Evolutionary conservation across 2,797 vertebrate genomes (phyloP).

Genomic region (Chaetophractus vellerosus): DNA sequence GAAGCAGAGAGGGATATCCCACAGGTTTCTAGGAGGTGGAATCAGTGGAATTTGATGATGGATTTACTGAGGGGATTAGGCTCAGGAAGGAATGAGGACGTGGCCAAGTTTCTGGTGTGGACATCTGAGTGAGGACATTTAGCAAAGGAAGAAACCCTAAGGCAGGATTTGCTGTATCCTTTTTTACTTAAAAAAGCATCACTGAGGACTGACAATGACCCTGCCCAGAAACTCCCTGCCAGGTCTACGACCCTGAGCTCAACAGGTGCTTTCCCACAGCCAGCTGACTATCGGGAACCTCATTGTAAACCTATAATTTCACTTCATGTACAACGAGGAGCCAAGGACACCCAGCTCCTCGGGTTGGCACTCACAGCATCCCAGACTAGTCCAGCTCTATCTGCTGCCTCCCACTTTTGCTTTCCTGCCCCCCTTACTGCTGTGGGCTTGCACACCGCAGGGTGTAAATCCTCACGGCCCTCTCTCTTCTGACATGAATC

Average conservation of each 20-base stretch:
- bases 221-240: neutral
- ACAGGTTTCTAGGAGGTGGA: neutral
- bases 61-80: neutral
- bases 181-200: neutral
- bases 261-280: neutral
- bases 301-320: neutral
- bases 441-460: accelerated
- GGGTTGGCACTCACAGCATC: neutral
- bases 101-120: neutral
- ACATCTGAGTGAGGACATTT: neutral
- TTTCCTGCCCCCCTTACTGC: too few species aligned
- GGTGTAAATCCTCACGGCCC: neutral
- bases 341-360: neutral
- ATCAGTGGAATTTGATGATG: neutral
- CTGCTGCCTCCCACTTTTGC: too few species aligned
- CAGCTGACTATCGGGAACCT: too few species aligned
- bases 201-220: neutral
- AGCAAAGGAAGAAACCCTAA: neutral
- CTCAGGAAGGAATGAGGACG: neutral
- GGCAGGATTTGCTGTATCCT: neutral
- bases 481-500: neutral
- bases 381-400: too few species aligned
- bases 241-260: neutral
- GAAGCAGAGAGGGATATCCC: too few species aligned
- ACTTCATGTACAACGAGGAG: neutral